Evolutionary conservation across 53 echinoderm and acorn worm species (phyloP), one percentile per base, ranked within the genome.

Genomic region (Crossaster papposus): DNA sequence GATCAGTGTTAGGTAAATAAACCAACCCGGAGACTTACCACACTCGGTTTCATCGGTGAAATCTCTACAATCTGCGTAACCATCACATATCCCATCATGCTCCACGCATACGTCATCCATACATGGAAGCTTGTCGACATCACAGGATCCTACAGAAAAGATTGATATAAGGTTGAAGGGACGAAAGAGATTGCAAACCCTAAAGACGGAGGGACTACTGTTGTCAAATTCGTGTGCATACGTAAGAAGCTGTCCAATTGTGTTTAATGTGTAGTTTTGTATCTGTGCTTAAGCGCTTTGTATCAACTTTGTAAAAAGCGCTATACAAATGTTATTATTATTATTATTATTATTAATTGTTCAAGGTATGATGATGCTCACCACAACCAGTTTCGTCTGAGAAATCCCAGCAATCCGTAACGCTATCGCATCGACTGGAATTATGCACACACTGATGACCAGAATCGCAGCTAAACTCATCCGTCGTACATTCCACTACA

Each of bases 311-410:
- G n/a, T n/a, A n/a, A n/a, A n/a, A n/a, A n/a, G n/a, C n/a, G n/a
- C n/a, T n/a, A n/a, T n/a, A n/a, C n/a, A n/a, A n/a, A n/a, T n/a
- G n/a, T n/a, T n/a, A n/a, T n/a, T n/a, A n/a, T n/a, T n/a, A n/a
- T n/a, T n/a, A n/a, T n/a, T n/a, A n/a, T n/a, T n/a, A n/a, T n/a
- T n/a, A n/a, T n/a, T n/a, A n/a, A n/a, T n/a, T n/a, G 11, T 68
- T 68, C 68, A n/a, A 68, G 22, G 68, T 3, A 26, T 68, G 24
- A 73, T 73, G 14, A 14, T 35, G 64, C 84, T 35, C 33, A 77
- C 87, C 64, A 11, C 87, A 87, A 6, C 76, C 87, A 14, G 36
- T 54, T 77, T 87, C 87, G 26, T 87, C 87, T 32, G 87, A 58
- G 17, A 87, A 77, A 37, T 87, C 87, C 58, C 55, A 54, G 77